These are phyloP conservation scores for Brachystomella parvula DNA, from an alignment of 1,140 invertebrate genomes.

Conservation along the genomic window DNA sequence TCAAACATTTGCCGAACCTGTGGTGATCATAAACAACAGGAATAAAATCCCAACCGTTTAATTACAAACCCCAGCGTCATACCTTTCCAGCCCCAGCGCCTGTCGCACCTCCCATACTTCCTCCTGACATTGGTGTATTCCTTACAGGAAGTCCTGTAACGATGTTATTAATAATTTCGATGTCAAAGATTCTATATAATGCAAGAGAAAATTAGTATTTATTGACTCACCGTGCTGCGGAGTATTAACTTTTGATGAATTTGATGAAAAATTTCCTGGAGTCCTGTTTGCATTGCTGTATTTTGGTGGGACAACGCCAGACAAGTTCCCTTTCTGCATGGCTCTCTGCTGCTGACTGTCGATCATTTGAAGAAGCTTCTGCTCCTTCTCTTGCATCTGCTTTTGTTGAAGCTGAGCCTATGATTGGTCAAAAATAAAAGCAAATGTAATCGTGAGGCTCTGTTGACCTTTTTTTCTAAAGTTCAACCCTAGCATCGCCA, in stretches of 20 bases:
- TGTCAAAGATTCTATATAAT: not conserved
- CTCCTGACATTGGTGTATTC: not conserved
- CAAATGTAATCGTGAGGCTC: not conserved
- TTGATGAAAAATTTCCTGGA: conserved; percentile 8
- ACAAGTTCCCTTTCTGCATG: conserved; percentile 53
- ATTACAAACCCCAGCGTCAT: not conserved
- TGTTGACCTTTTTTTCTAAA: not conserved
- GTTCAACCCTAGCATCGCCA: not conserved
- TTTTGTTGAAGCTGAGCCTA: conserved; percentile 66
- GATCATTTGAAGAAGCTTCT: conserved; percentile 60
- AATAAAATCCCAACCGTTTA: not conserved
- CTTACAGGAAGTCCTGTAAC: not conserved
- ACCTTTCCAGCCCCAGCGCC: conserved; percentile 1
- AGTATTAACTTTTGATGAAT: conserved; percentile 10
- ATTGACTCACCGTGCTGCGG: not conserved
- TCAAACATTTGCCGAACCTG: conserved; percentile 72
- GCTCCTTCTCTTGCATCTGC: conserved; percentile 61
- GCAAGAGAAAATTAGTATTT: too few species aligned
- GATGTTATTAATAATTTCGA: not conserved
- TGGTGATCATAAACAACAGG: not conserved
- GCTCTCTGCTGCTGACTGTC: conserved; percentile 61
- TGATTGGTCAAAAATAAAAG: not conserved
- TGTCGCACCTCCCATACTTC: not conserved
- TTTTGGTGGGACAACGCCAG: conserved; percentile 21
- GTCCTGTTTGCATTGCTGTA: conserved; percentile 6